A percentile compares a stretch with the other conserved stretches of the same genome.
These are phyloP conservation scores for Pan paniscus DNA, from an alignment of 2,113 vertebrate species.

Conservation along the genomic window DNA sequence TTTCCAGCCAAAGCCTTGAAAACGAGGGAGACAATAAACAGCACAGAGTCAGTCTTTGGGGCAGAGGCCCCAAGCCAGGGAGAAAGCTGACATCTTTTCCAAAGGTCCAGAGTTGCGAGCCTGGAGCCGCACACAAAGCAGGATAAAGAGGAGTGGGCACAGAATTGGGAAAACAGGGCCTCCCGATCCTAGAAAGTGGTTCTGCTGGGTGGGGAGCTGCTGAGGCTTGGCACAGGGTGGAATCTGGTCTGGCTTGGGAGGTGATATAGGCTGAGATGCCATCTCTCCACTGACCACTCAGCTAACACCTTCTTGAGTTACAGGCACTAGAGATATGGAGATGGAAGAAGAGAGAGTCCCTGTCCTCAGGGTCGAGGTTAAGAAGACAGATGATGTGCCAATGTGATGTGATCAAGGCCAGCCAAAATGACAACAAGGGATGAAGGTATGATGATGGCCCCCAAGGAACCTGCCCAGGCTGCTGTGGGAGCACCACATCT, in stretches of 20 bases:
- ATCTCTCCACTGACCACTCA: not conserved
- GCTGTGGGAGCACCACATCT: not conserved
- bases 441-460: accelerated
- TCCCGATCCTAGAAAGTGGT: not conserved
- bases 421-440: not conserved
- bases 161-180: not conserved
- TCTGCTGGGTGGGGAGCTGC: accelerated
- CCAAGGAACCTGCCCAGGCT: accelerated
- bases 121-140: accelerated
- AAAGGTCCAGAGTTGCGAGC: not conserved
- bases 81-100: not conserved
- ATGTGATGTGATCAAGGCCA: not conserved
- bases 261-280: not conserved
- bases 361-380: not conserved
- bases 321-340: too few relatives aligned
- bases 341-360: not conserved
- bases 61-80: not conserved
- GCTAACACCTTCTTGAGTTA: not conserved
- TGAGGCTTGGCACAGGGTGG: not conserved
- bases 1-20: slow-evolving; percentile 50
- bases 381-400: not conserved
- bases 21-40: not conserved
- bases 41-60: not conserved
- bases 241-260: not conserved
- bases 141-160: not conserved